Base-by-base conservation (phyloP, 2,888 invertebrate species). In the Coelinius sp. region DNA sequence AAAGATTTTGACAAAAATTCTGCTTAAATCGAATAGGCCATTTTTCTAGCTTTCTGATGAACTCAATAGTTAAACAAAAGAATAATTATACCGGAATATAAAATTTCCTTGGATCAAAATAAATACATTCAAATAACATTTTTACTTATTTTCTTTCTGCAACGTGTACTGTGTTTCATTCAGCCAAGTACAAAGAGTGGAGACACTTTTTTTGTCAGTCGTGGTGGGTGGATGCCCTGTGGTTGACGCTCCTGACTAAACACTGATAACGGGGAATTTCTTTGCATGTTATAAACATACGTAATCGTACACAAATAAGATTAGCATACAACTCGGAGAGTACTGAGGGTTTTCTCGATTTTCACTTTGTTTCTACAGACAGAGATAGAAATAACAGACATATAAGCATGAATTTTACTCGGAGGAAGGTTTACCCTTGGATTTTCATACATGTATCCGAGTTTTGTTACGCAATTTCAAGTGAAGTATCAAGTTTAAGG, bases 271-370 rank as follows among this genome's bases (percentile, higher is more conserved):
- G 73, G 78, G 78, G 84, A 83, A 85, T 86, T 86, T 86, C 87
- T 87, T 87, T 87, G 86, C 86, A 86, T 86, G 86, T 85, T 86
- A 86, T 85, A 86, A 87, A 86, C 86, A 87, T 86, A 85, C 86
- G 84, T 87, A 87, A 87, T 87, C 86, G 84, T 87, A 86, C 85
- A 86, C 86, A 86, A 87, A 86, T 86, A 87, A 85, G 85, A 87
- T 87, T 87, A 87, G 85, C 87, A 86, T 86, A 86, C 82, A 81
- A 84, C 82, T 80, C 79, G 81, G 73, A 68, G 71, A 68, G 59
- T 41, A 56, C 35, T 69, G 41, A 59, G 56, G 41, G 68, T 64
- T 72, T 64, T 63, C 63, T 38, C 64, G 52, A 64, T 63, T 72
- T 68, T 53, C 41, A 44, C 63, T 38, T 63, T 63, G 63, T 63